Evolutionary conservation across 2,888 invertebrate genomes (phyloP).

Genomic region (Pollenia amentaria): DNA sequence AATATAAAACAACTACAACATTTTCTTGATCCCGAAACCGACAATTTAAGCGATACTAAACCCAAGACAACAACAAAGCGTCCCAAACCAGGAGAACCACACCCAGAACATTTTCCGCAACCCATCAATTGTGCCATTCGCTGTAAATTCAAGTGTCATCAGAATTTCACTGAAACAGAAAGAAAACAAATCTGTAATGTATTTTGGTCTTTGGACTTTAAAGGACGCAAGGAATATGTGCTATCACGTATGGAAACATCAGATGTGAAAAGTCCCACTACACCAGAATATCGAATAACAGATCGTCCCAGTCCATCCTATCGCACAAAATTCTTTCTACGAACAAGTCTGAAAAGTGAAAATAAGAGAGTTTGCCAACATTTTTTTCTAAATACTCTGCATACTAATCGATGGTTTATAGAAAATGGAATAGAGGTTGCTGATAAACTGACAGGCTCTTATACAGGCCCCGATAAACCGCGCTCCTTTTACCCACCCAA

Average conservation of each 20-base stretch:
- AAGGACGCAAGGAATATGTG: conserved; percentile 76
- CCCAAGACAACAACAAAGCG: conserved; percentile 56
- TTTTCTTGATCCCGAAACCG: conserved; percentile 66
- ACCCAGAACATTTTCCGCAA: conserved; percentile 71
- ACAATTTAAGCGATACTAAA: conserved; percentile 39
- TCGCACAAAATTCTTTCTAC: conserved; percentile 71
- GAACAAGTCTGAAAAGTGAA: conserved; percentile 64
- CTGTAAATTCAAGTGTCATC: conserved; percentile 74
- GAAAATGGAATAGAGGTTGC: conserved; percentile 70
- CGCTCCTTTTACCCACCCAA: conserved; percentile 49
- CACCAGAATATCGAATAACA: conserved; percentile 70
- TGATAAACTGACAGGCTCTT: conserved; percentile 73
- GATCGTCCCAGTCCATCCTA: conserved; percentile 69
- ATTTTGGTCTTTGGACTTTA: conserved; percentile 76
- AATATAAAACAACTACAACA: conserved; percentile 42
- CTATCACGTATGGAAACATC: conserved; percentile 74
- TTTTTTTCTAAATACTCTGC: conserved; percentile 72
- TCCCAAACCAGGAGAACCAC: conserved; percentile 67
- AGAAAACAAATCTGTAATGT: conserved; percentile 74
- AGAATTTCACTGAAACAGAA: conserved; percentile 74
- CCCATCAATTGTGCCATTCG: conserved; percentile 74
- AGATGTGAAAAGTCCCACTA: conserved; percentile 70
- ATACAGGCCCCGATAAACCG: conserved; percentile 70
- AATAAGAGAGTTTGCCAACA: conserved; percentile 74
- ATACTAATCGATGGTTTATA: conserved; percentile 68